Conservation (phyloP, 2,888 invertebrate genomes). For the Meganola albula region DNA sequence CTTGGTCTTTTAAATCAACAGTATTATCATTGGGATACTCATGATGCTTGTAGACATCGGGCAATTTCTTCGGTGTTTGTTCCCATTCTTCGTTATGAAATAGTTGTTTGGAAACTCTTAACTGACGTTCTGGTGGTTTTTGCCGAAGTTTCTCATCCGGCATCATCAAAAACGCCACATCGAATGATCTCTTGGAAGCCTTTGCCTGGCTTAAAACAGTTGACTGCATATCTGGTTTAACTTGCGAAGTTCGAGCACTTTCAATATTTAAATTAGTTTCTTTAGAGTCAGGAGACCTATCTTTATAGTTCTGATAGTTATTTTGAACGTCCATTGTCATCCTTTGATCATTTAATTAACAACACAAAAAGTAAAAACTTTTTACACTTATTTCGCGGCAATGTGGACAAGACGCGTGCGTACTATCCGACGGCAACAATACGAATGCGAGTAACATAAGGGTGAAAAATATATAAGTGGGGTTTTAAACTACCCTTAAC, state of each 20-base stretch:
- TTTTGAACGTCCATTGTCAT: constrained; percentile 85
- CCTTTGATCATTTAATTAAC: constrained; percentile 63
- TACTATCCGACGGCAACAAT: constrained; percentile 55
- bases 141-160: constrained; percentile 89
- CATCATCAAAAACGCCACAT: constrained; percentile 93
- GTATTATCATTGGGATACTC: constrained; percentile 59
- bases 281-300: constrained; percentile 67
- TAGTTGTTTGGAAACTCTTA: constrained; percentile 70
- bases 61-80: constrained; percentile 56
- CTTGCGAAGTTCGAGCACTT: constrained; percentile 70
- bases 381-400: constrained; percentile 67
- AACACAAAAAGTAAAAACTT: constrained; percentile 61
- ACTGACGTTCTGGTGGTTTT: constrained; percentile 77
- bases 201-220: constrained; percentile 53
- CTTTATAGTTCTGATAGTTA: constrained; percentile 70
- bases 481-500: constrained; percentile 68
- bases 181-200: constrained; percentile 87
- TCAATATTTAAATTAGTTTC: constrained; percentile 63
- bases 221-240: constrained; percentile 59
- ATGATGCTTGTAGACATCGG: constrained; percentile 65
- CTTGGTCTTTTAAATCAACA: constrained; percentile 56
- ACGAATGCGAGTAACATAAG: constrained; percentile 71
- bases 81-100: constrained; percentile 71
- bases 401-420: constrained; percentile 58
- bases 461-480: constrained; percentile 76